Evolutionary conservation across 37 sponge, comb jelly and placozoan species (phyloP), one percentile per base, ranked within the genome.

Genomic region (Aphrocallistes beatrix): DNA sequence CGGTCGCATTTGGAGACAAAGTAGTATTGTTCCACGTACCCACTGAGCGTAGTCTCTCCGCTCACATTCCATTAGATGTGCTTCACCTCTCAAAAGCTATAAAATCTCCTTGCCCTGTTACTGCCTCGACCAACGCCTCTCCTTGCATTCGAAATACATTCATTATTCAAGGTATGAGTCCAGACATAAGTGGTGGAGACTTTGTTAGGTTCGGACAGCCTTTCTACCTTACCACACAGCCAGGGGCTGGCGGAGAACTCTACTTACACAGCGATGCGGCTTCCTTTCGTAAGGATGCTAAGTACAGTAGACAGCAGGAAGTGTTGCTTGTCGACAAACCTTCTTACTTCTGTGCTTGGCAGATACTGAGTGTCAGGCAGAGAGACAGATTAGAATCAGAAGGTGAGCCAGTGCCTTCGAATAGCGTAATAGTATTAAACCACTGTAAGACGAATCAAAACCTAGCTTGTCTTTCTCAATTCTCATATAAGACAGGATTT

Each of bases 361-460:
- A 75, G 37, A 6, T 93, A 0, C 83, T 90, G 60, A 90, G 92
- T 69, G 92, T 92, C 81, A 86, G 88, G 0, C 91, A 86, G 19
- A 87, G 89, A 48, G 92, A 92, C 0, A 91, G 96, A 37, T 83
- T 96, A 36, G 94, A 94, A n/a, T 86, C 82, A 37, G 92, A 90
- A 51, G 96, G 94, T 37, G 85, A 86, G 25, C 93, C 96, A 81
- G 93, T 96, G 37, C 89, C 89, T 0, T 93, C 93, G 23, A 92
- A 90, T 37, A 10, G 36, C 17, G 84, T 38, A 30, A 1, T 98
- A n/a, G 81, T 98, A 32, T 83, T 98, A 82, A 98, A 93, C 82
- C 99, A 98, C 81, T 93, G 93, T 38, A 98, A 93, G 83, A 95
- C 99, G 13, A 98, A 98, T 87, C 92, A 95, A 39, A 51, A 94